Base-by-base conservation (phyloP, 2,113 vertebrate genomes). In the Leptosomus discolor region DNA sequence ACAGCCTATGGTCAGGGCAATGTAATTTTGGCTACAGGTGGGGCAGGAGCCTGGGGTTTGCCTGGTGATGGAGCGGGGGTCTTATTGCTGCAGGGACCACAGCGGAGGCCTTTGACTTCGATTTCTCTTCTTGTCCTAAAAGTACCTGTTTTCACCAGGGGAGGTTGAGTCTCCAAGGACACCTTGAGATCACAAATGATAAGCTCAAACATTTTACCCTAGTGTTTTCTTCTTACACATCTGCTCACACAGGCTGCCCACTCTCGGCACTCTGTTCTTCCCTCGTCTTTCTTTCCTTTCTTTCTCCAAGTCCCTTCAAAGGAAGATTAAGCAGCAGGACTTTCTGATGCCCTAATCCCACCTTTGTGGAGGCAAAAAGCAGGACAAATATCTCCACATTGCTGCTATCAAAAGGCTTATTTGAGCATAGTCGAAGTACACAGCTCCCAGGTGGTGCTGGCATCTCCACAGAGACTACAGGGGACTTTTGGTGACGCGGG, bases 381-480 rank as follows among this genome's bases (percentile, higher is more conserved):
- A 45, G 67, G 69, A 75, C 60, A 75, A 43, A 79, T 69, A n/a
- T n/a, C 22, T 3, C 57, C 30, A 45, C 26, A 34, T 5, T 12
- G 5, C 50, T 74, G 60, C 45, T 70, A 23, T 46, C 54, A 79
- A 74, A 74, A 64, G 37, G 23, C 58, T 79, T 37, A 22, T 51
- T n/a, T 46, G 27, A 69, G 50, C 0, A 1, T 13, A 46, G 41
- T 8, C 22, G 5, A 90, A 64, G 26, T 9, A 63, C n/a, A 27
- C 0, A 2, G 34, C 41, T 82, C 41, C 19, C 24, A 54, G 30
- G 24, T 30, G 48, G 27, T 50, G 51, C 68, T 1, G 3, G 29
- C 46, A 22, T 34, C 29, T 34, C 29, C 24, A 13, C 1, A 1
- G 45, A 65, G n/a, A 39, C 13, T 46, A 27, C 0, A 0, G 41